Base-by-base conservation (phyloP, 2,888 invertebrate species). In the Volucella inanis region DNA sequence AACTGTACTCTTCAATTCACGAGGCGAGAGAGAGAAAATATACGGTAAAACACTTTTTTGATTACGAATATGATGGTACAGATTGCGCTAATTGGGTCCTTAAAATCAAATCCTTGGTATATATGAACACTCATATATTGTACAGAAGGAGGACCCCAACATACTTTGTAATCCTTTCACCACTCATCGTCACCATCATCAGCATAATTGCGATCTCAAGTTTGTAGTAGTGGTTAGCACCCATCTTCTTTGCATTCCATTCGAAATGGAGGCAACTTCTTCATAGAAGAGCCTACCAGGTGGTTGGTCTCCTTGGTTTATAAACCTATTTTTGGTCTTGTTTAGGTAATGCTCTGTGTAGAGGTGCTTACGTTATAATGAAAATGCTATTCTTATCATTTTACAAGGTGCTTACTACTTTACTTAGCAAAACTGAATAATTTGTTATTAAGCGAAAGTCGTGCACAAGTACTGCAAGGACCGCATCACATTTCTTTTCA, bases 11-110 rank as follows among this genome's bases (percentile, higher is more conserved):
- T 68, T 72, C 67, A 72, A 50, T 76, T 67, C 59, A 39, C 72
- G 45, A 55, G 55, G 43, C 47, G 65, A 62, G 68, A 70, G 65
- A 62, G 68, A 70, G 70, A 57, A 75, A 38, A 64, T 38, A 57
- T 47, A 55, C 57, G 65, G 15, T 55, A 52, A 67, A 55, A 65
- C 22, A 45, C 18, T 76, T 65, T 76, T 80, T 81, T 65, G 54
- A 54, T 85, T 77, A 52, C 68, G 76, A 61, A 61, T 72, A 64
- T 74, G 76, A 77, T 68, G 81, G 67, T 87, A 87, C 87, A 87
- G 88, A 87, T 87, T 87, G 87, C 87, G 87, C 88, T 88, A 88
- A 88, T 88, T 88, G 88, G 88, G 88, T 88, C 87, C 88, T 88
- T 87, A 88, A 88, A 87, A 83, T 86, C 81, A 83, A 76, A 84